phyloP scores from a whole-genome alignment of 2,888 invertebrate species.

The Diarsia rubi region DNA sequence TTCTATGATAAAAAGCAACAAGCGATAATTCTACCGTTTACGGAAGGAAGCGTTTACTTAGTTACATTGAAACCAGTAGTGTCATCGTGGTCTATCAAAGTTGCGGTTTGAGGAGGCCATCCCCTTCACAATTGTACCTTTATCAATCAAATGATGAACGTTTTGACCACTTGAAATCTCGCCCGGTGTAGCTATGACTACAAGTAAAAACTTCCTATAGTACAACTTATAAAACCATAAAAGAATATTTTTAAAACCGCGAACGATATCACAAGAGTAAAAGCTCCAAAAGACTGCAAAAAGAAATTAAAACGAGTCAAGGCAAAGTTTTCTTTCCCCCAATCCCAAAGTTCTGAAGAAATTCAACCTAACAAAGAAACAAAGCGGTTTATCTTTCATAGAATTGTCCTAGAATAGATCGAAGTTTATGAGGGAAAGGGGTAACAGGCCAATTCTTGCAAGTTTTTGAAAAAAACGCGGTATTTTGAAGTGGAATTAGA shows the following conservation, averaged over 20 bases:
- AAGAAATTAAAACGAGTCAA: slow-evolving; percentile 17
- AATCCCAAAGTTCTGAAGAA: slow-evolving; percentile 20
- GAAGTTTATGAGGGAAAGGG: background rate
- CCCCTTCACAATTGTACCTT: no score
- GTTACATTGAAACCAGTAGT: background rate
- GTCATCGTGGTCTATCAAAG: background rate
- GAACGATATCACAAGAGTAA: slow-evolving; percentile 18
- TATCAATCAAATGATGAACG: background rate
- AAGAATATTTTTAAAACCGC: background rate
- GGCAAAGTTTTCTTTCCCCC: slow-evolving; percentile 26
- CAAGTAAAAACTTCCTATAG: background rate
- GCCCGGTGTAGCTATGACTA: background rate
- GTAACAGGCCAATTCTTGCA: background rate
- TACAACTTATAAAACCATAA: background rate
- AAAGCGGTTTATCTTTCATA: slow-evolving; percentile 16
- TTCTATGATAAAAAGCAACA: background rate
- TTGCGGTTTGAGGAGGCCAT: background rate
- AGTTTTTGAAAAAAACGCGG: background rate
- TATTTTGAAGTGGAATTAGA: background rate
- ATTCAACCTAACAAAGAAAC: slow-evolving; percentile 3
- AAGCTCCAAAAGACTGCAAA: slow-evolving; percentile 18
- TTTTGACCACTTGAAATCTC: background rate
- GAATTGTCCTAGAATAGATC: slow-evolving; percentile 1
- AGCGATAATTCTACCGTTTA: background rate
- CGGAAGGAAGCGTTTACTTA: background rate